These are phyloP conservation scores for Tillus elongatus DNA, from an alignment of 2,888 invertebrate genomes.

Conservation along the genomic window DNA sequence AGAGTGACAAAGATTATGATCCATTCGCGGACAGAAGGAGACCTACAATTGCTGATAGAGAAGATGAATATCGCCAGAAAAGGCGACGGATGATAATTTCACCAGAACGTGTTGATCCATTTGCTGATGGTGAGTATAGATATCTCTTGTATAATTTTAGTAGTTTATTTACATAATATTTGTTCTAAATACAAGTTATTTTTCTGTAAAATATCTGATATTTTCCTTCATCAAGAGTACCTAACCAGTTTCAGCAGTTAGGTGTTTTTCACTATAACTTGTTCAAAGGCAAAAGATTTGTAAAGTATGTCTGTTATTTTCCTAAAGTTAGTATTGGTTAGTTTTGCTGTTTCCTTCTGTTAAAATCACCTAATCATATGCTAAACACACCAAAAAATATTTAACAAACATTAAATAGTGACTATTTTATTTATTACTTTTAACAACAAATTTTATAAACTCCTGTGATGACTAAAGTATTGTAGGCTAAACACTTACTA, in stretches of 20 bases:
- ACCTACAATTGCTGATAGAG: slow-evolving; percentile 89
- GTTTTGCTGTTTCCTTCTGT: too few relatives aligned
- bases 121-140: slow-evolving; percentile 81
- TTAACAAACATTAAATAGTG: too few relatives aligned
- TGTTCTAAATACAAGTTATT: slow-evolving; percentile 8
- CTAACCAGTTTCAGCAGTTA: slow-evolving; percentile 19
- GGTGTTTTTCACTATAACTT: too few relatives aligned
- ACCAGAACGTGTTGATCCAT: slow-evolving; percentile 93
- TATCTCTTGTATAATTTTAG: slow-evolving; percentile 8
- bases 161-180: slow-evolving; percentile 15
- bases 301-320: too few relatives aligned
- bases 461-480: too few relatives aligned
- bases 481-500: too few relatives aligned
- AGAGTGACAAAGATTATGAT: slow-evolving; percentile 89
- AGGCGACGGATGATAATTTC: slow-evolving; percentile 89
- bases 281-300: too few relatives aligned
- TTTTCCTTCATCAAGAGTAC: slow-evolving; percentile 7
- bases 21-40: slow-evolving; percentile 87
- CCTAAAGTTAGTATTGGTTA: too few relatives aligned
- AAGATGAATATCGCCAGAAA: slow-evolving; percentile 92
- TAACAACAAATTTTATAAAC: too few relatives aligned
- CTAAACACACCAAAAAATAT: too few relatives aligned
- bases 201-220: slow-evolving; percentile 6
- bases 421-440: too few relatives aligned
- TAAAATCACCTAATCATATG: too few relatives aligned